Evolutionary conservation across 2,113 vertebrate species (phyloP).

Genomic region (Nesogale talazaci): DNA sequence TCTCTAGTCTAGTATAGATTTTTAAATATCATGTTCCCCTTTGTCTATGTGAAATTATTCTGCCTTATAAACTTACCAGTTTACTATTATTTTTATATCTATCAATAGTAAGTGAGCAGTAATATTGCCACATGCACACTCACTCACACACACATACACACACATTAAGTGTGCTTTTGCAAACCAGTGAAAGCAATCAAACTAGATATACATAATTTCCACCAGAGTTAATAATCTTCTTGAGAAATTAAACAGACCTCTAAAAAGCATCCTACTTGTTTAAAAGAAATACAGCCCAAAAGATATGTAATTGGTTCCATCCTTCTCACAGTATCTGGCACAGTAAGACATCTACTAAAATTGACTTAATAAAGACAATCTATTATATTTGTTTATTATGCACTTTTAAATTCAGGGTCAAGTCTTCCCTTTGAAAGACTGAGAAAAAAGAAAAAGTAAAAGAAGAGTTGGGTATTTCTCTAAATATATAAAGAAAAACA

Average conservation of each 20-base stretch:
- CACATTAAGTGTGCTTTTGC: neutral
- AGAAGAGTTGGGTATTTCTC: conserved; percentile 49
- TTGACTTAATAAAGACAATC: neutral
- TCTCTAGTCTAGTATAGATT: neutral
- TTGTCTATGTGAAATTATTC: neutral
- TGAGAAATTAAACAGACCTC: neutral
- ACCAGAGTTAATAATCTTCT: neutral
- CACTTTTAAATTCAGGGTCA: conserved; percentile 15
- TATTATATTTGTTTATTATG: neutral
- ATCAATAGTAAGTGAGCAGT: conserved; percentile 3
- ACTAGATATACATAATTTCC: neutral
- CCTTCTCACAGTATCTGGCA: conserved; percentile 10
- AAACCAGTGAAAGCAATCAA: neutral
- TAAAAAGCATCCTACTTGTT: neutral
- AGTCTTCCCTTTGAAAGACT: neutral
- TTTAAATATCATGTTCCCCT: neutral
- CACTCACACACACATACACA: no score
- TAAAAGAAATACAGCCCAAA: neutral
- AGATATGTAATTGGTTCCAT: conserved; percentile 1
- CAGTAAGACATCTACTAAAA: neutral
- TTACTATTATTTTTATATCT: conserved; percentile 29
- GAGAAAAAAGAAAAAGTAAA: no score
- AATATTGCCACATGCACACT: neutral
- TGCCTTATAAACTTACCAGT: neutral
- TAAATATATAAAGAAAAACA: conserved; percentile 63